phyloP scores from a whole-genome alignment of 2,113 vertebrate species.

The Urocynchramus pylzowi region DNA sequence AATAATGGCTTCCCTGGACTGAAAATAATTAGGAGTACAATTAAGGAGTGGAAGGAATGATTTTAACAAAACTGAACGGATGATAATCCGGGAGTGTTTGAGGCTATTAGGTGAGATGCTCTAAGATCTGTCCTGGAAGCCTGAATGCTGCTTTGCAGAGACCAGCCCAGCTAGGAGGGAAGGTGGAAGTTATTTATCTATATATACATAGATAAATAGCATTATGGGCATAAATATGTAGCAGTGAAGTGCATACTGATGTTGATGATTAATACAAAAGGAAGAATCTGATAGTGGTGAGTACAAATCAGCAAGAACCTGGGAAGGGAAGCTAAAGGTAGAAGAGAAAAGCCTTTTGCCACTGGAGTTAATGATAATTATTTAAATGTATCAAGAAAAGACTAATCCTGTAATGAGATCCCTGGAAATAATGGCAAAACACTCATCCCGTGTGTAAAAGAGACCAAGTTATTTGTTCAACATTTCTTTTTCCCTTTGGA shows the following conservation, averaged over 20 bases:
- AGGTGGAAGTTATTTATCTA: background rate
- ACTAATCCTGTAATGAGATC: background rate
- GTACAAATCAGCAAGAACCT: background rate
- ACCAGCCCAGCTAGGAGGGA: background rate
- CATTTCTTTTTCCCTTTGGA: constrained; percentile 15
- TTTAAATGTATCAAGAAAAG: background rate
- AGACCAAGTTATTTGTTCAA: background rate
- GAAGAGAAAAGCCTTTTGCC: background rate
- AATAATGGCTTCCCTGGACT: background rate
- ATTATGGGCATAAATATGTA: background rate
- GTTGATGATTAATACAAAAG: background rate
- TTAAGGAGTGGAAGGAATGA: background rate
- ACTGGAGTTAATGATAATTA: background rate
- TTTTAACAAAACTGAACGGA: background rate
- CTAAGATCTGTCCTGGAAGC: background rate
- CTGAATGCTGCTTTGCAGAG: background rate
- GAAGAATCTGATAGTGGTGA: background rate
- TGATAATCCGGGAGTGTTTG: background rate
- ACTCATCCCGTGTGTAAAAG: background rate
- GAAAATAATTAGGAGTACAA: constrained; percentile 3
- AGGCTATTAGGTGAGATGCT: background rate
- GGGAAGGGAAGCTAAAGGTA: background rate
- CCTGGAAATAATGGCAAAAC: background rate
- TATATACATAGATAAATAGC: background rate
- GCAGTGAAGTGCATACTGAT: background rate